A percentile compares a stretch with the other conserved stretches of the same genome.
Conservation (phyloP, 2,888 invertebrate genomes). For the Xestia xanthographa region DNA sequence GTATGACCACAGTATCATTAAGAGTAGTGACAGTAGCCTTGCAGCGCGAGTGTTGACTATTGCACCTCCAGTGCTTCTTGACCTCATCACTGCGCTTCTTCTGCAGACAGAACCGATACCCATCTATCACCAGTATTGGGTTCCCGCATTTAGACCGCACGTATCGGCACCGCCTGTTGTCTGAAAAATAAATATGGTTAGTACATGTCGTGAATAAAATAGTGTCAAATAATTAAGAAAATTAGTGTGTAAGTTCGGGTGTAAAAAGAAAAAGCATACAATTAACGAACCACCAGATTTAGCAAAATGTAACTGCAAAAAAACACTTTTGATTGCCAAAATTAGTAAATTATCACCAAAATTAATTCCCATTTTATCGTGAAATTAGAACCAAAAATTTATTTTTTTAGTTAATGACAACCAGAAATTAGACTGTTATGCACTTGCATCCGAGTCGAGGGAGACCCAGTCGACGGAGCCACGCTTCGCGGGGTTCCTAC, state of each 20-base stretch:
- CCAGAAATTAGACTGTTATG: too few relatives aligned
- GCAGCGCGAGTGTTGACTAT: conserved; percentile 48
- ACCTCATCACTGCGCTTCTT: conserved; percentile 40
- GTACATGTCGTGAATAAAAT: neutral
- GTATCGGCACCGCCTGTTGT: conserved; percentile 23
- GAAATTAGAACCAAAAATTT: too few relatives aligned
- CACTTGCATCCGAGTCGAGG: too few relatives aligned
- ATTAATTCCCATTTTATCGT: too few relatives aligned
- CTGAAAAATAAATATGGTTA: conserved; percentile 26
- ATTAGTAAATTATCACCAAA: too few relatives aligned
- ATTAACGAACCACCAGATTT: too few relatives aligned
- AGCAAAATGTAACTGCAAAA: too few relatives aligned
- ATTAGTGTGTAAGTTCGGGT: neutral
- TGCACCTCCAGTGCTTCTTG: conserved; percentile 59
- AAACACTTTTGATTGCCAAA: too few relatives aligned
- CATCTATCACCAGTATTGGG: conserved; percentile 59
- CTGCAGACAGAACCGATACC: conserved; percentile 49
- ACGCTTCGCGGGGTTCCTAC: too few relatives aligned
- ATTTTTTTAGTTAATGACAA: too few relatives aligned
- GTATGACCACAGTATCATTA: conserved; percentile 41
- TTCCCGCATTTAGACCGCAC: conserved; percentile 41
- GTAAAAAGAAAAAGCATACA: neutral
- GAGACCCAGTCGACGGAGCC: too few relatives aligned
- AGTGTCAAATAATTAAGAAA: neutral
- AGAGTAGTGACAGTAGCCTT: conserved; percentile 52